A percentile compares a stretch with the other conserved stretches of the same genome.
Evolutionary conservation across 2,113 vertebrate genomes (phyloP).

Genomic region (Dromaius novaehollandiae): DNA sequence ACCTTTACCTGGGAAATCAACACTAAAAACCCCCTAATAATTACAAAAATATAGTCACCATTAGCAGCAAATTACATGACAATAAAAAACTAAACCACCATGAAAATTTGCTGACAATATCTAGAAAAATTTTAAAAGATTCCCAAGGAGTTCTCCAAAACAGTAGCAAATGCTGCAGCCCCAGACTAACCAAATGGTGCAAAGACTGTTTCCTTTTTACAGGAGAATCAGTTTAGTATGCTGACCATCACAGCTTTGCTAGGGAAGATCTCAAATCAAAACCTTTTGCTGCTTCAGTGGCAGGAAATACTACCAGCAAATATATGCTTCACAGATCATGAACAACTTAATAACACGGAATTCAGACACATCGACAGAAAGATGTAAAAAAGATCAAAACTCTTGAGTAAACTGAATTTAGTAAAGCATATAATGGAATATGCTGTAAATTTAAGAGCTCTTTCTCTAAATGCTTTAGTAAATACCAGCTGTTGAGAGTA

Average conservation of each 20-base stretch:
- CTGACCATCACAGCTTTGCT: neutral
- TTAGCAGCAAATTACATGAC: neutral
- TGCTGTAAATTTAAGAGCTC: neutral
- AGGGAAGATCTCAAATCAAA: neutral
- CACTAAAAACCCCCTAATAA: neutral
- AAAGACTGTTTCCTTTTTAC: neutral
- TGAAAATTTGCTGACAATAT: neutral
- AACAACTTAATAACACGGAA: neutral
- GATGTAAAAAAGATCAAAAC: neutral
- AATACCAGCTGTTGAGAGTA: neutral
- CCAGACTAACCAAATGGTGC: neutral
- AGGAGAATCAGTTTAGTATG: neutral
- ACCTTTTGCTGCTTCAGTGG: neutral
- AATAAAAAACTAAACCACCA: neutral
- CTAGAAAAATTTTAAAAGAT: neutral
- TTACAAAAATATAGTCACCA: neutral
- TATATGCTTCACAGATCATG: neutral
- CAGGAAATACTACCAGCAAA: neutral
- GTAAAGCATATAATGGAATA: neutral
- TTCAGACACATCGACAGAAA: neutral
- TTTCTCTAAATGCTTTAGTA: neutral
- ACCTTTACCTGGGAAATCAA: neutral
- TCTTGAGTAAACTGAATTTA: neutral
- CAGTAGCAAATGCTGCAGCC: neutral
- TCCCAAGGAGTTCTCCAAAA: neutral